Percentiles rank a stretch among this genome's conserved stretches.
phyloP scores from a whole-genome alignment of 2,797 vertebrate species.

The Phrynocephalus vlangalii region DNA sequence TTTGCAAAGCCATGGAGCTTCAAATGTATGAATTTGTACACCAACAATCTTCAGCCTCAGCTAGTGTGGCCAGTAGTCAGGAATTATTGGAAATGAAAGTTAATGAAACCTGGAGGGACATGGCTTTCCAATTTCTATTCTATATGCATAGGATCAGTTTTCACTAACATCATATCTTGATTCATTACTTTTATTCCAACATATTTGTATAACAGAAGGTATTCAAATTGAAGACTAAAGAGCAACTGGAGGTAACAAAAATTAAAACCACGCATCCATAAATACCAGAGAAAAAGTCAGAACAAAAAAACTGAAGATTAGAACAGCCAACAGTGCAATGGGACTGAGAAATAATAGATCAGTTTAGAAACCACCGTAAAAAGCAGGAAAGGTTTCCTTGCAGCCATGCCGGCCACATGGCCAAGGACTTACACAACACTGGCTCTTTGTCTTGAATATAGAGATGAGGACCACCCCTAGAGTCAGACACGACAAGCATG shows the following conservation, averaged over 20 bases:
- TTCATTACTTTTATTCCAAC: neutral
- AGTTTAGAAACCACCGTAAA: too few relatives aligned
- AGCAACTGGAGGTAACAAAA: neutral
- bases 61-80: neutral
- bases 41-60: neutral
- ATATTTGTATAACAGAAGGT: neutral
- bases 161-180: neutral
- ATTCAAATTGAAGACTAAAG: neutral
- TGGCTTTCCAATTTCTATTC: neutral
- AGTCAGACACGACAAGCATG: too few relatives aligned
- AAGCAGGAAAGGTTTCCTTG: too few relatives aligned
- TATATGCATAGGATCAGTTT: neutral
- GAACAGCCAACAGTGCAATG: neutral
- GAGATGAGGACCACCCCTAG: too few relatives aligned
- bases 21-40: neutral
- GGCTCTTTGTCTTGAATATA: too few relatives aligned
- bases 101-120: neutral
- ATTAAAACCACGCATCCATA: neutral
- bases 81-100: neutral
- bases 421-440: too few relatives aligned
- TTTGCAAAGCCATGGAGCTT: neutral
- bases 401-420: too few relatives aligned
- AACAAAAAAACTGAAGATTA: neutral
- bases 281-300: neutral
- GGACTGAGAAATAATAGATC: too few relatives aligned